Evolutionary conservation across 2,888 invertebrate genomes (phyloP), one percentile per base, ranked within the genome.

Genomic region (Cheilosia urbana): DNA sequence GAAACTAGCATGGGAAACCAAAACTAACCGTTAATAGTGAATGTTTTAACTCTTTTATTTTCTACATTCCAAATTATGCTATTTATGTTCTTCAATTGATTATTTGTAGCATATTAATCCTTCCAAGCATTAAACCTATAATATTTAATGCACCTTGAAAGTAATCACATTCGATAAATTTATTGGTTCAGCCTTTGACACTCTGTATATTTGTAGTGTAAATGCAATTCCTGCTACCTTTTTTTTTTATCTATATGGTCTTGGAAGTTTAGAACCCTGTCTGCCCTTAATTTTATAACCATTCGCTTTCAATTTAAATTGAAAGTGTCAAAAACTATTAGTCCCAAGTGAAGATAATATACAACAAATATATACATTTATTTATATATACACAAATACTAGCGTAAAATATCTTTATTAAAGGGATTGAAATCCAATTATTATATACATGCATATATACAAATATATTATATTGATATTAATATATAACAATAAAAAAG

Each of bases 391-490:
- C 62, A 75, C 69, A 76, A 69, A 81, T 71, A 71, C 51, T 76
- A 71, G 53, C 69, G 76, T 76, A 81, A 81, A 60, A 69, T 81
- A 81, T 81, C 68, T 76, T 68, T 80, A 81, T 75, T 65, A 65
- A 75, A 81, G 62, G 81, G 81, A 76, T 81, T 65, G 76, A 63
- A 57, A 69, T 81, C 81, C 81, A 71, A 58, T 69, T 81, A 81
- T 81, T 81, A 77, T 77, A 77, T 68, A 77, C 60, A 75, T 75
- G 55, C 47, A 75, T 65, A 81, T 71, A 81, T 73, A 81, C 68
- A 81, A 75, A 81, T 58, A 76, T 81, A 81, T 81, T 81, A 81
- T 65, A 81, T 81, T 81, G 81, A 81, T 81, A 76, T 69, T 71
- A 81, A 81, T 81, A 63, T 77, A 78, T 71, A 63, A 69, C 37